phyloP scores from a whole-genome alignment of 2,797 vertebrate species.

The Miichthys miiuy region DNA sequence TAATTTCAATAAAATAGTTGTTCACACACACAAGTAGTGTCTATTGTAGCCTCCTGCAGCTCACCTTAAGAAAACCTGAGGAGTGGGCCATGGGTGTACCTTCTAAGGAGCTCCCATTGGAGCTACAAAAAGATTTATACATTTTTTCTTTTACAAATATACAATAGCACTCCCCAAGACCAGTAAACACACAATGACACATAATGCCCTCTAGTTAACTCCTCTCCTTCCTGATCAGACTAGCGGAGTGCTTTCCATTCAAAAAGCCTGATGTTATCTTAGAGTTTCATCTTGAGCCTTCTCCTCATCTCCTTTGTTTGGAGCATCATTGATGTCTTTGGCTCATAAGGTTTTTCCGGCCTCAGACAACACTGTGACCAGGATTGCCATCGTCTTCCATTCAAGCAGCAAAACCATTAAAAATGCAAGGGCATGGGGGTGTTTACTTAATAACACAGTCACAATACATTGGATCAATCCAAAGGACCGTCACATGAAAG shows the following conservation, averaged over 20 bases:
- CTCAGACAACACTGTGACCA: not conserved
- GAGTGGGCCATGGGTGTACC: not conserved
- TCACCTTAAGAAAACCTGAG: too few species aligned
- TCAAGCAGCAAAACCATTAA: conserved; percentile 77
- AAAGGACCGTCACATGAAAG: conserved; percentile 70
- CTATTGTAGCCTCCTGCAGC: not conserved
- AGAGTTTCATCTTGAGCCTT: conserved; percentile 33
- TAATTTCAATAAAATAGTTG: too few species aligned
- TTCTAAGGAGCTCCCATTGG: not conserved
- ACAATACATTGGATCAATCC: conserved; percentile 72
- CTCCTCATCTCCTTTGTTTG: conserved; percentile 48
- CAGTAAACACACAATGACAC: not conserved
- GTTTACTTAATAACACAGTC: conserved; percentile 75
- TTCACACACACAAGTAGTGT: too few species aligned
- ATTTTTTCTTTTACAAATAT: not conserved
- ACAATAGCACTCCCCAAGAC: not conserved
- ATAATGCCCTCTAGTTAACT: conserved; percentile 25
- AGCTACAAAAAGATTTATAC: not conserved
- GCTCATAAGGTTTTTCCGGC: conserved; percentile 53
- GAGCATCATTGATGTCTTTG: conserved; percentile 38
- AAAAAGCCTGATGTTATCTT: conserved; percentile 33
- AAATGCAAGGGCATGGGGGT: conserved; percentile 74
- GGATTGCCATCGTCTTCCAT: conserved; percentile 47
- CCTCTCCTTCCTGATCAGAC: conserved; percentile 29
- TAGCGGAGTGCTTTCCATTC: conserved; percentile 32